Base-by-base conservation (phyloP, 2,797 vertebrate species). In the Meriones psammophilus region DNA sequence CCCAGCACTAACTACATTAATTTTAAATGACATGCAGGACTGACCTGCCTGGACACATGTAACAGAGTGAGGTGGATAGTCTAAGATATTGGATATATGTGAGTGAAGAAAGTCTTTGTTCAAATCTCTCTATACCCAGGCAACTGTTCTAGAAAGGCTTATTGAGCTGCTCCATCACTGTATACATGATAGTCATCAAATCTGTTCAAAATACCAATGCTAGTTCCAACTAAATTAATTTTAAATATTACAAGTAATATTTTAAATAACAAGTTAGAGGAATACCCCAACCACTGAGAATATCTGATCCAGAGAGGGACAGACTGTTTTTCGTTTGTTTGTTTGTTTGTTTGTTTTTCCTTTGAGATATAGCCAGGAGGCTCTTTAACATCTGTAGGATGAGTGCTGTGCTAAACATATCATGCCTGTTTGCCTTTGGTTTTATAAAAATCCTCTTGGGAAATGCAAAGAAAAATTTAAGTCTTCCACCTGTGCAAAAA, bases 31-130 rank as follows among this genome's bases (percentile, higher is more conserved):
- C 64, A 74, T 68, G 92, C 50, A 60, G 24, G 30, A 17, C 50
- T 92, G 42, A 66, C 13, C 54, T 83, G 88, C 18, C 3, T 64
- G 91, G n/a, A 33, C 54, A 76, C 33, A 33, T 73, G 71, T 93
- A 91, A 62, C 64, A 79, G 69, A 39, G 10, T 79, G 10, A 89
- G 66, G 88, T n/a, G 54, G 92, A 80, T 88, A 91, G 93, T 94
- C 64, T 93, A 42, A 54, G 10, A 36, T 83, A 60, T 46, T 28
- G 24, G 13, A 26, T 76, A 10, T 39, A 1, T 87, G 30, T 74
- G 85, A 73, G 56, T 68, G n/a, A 91, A 86, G 50, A 42, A 92
- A 95, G 42, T 18, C 84, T 69, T 94, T 94, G 76, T 60, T 91
- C 71, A 89, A 64, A 22, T 97, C n/a, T 90, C 50, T 78, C 10